Evolutionary conservation across 2,888 invertebrate species (phyloP), one percentile per base, ranked within the genome.

Genomic region (Pammene aurita): DNA sequence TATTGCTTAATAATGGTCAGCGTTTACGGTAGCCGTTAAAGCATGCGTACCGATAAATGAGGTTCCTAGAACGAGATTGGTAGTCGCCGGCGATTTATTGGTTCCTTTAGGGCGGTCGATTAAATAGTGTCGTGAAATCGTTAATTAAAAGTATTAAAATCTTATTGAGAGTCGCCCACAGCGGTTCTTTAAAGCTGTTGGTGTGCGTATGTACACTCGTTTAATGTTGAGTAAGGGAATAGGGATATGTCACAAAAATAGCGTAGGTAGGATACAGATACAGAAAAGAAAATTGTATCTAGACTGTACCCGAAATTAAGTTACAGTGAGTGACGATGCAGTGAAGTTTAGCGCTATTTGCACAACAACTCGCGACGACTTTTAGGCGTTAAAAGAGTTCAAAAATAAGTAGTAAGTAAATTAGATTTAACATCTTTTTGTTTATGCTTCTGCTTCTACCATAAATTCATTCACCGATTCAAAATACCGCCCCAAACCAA

Each of bases 1-100:
- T 89, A 90, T 84, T 76, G 77, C 83, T 84, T 84, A 85, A 84
- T 85, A 86, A 84, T 85, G 80, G 81, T 78, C 76, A 73, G 80
- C 77, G 79, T 85, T 86, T 84, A 86, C 87, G 82, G 88, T 87
- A 89, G 89, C 90, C 72, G 80, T 84, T 77, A 79, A 73, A 18
- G 66, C 58, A 60, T 55, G 54, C 16, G 50, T 61, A 61, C 61
- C 63, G 58, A 52, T 64, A 54, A 58, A 68, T 54, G 55, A 16
- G 56, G 58, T 65, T 69, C 68, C 52, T 68, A 64, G 68, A 68
- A 68, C n/a, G 61, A 54, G 63, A 64, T 64, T 55, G 44, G 56
- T 38, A 35, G 46, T 54, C 13, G 35, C 44, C 46, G 50, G 52
- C 26, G 46, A 57, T 69, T 64, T 52, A 62, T 38, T 52, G 42